Evolutionary conservation across 2,888 invertebrate species (phyloP), one percentile per base, ranked within the genome.

Genomic region (Hirtodrosophila trivittata): DNA sequence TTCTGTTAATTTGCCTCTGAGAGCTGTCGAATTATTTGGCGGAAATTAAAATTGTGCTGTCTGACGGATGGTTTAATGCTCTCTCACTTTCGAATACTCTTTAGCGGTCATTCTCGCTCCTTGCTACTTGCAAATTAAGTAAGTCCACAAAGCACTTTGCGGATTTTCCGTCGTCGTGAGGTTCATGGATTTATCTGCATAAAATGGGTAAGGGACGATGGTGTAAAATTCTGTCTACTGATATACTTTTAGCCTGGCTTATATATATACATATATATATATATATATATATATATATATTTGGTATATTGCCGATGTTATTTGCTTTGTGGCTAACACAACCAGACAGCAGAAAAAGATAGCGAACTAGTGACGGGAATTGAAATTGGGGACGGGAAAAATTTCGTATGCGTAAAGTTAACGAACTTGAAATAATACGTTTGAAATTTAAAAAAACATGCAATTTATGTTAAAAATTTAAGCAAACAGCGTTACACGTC

Each of bases 361-460:
- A 21, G 28, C 39, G 43, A 39, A 26, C 4, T 47, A 42, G 45
- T 14, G 9, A 26, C 13, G 37, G 18, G 16, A 16, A 14, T 30
- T 35, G 21, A n/a, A 33, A 16, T 5, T 6, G 42, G 10, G 16
- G 5, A 1, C 26, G 12, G 35, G 5, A 10, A 12, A 60, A 35
- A 87, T 87, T 88, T 86, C 72, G 85, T 86, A 88, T 88, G 86
- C 88, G 62, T 45, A 69, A 75, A 87, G 77, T 77, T 89, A 89
- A 89, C 89, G 89, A 89, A 89, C 89, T 89, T 57, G 89, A 89
- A 89, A 85, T 89, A 89, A 89, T 86, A 86, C 89, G 88, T 89
- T 89, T 88, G 88, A 88, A 87, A 88, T 88, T 86, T 87, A 81
- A 87, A 87, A n/a, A 84, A 80, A 73, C 82, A 69, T 85, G 80